Evolutionary conservation across 1,140 invertebrate species (phyloP).

Genomic region (Spodoptera litura): DNA sequence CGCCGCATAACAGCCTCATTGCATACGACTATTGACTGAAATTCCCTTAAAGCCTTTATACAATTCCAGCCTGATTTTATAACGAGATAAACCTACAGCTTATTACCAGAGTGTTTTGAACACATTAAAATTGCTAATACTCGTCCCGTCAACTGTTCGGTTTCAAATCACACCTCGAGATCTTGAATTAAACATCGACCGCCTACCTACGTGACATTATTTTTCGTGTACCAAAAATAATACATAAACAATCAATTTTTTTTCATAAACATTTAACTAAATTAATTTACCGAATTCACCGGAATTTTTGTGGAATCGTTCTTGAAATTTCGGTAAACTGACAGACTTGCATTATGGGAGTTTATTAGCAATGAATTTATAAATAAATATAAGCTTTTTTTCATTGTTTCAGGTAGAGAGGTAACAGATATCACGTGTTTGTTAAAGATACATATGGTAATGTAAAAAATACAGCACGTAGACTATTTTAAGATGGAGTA

Average conservation of each 20-base stretch:
- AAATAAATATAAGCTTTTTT: constrained; percentile 15
- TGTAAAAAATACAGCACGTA: constrained; percentile 3
- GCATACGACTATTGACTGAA: background rate
- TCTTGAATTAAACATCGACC: constrained; percentile 44
- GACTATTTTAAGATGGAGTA: background rate
- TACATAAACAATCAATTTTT: constrained; percentile 31
- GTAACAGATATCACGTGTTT: constrained; percentile 21
- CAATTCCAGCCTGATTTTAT: constrained; percentile 45
- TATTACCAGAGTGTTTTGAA: constrained; percentile 51
- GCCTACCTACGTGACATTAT: constrained; percentile 31
- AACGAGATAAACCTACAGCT: constrained; percentile 43
- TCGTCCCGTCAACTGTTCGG: constrained; percentile 40
- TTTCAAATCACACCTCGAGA: constrained; percentile 48
- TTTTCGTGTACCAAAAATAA: constrained; percentile 32
- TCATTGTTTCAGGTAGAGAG: background rate
- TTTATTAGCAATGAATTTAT: constrained; percentile 15
- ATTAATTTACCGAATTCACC: background rate
- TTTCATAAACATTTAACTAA: background rate
- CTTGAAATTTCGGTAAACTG: background rate
- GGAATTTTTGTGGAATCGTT: background rate
- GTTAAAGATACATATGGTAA: background rate
- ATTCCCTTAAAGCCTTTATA: constrained; percentile 19
- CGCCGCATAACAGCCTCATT: background rate
- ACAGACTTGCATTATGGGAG: background rate
- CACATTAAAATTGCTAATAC: constrained; percentile 53